Percentiles rank a stretch among this genome's conserved stretches.
Evolutionary conservation across 92 coral and sea anemone species (phyloP).

Genomic region (Hydrozoanthus gracilis): DNA sequence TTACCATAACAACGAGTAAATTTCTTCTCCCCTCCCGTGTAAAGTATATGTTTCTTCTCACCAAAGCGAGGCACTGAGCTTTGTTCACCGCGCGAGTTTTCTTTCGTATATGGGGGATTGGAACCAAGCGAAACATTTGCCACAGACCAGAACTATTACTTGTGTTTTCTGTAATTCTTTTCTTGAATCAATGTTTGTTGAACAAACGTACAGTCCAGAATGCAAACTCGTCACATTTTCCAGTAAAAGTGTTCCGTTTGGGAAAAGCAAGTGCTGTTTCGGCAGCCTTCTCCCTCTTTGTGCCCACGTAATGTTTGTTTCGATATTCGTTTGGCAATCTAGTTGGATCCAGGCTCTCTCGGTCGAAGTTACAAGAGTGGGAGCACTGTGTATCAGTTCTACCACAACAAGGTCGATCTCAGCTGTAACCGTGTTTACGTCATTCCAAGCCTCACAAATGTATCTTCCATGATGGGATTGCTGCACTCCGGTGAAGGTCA

Average conservation of each 20-base stretch:
- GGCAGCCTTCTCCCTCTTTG: slow-evolving; percentile 6
- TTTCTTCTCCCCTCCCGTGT: no score
- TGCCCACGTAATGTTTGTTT: slow-evolving; percentile 5
- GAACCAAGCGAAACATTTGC: no score
- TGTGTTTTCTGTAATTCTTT: neutral
- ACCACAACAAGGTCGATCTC: slow-evolving; percentile 7
- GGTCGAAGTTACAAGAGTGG: neutral
- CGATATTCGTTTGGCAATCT: slow-evolving; percentile 18
- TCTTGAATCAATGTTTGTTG: neutral
- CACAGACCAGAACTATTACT: no score
- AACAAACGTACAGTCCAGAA: slow-evolving; percentile 6
- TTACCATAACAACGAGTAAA: no score
- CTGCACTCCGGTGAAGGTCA: neutral
- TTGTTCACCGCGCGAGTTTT: no score
- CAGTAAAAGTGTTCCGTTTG: slow-evolving; percentile 7
- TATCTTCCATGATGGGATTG: neutral
- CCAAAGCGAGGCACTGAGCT: no score
- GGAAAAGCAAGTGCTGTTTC: neutral
- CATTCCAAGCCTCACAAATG: slow-evolving; percentile 20
- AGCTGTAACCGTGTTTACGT: slow-evolving; percentile 16
- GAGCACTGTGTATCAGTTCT: neutral
- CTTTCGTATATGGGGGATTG: no score
- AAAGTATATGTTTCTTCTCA: no score
- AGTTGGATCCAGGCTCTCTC: slow-evolving; percentile 27
- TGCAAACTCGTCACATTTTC: neutral